These are phyloP conservation scores for Drosophila eohydei DNA, from an alignment of 2,888 invertebrate species.

Conservation along the genomic window DNA sequence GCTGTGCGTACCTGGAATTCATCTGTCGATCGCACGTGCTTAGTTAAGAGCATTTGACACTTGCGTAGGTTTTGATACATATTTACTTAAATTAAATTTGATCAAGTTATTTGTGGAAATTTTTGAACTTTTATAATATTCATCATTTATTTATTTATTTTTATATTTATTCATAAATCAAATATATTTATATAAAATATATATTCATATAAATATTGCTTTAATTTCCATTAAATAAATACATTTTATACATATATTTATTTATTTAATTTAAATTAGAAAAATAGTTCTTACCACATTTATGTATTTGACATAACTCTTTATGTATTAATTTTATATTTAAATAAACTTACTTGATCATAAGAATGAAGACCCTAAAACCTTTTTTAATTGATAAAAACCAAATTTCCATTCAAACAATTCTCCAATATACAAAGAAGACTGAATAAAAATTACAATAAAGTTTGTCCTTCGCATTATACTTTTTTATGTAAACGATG, in stretches of 20 bases:
- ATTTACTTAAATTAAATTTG: not conserved
- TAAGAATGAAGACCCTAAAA: not conserved
- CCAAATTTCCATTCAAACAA: not conserved
- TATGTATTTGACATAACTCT: too few species aligned
- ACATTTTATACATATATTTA: not conserved
- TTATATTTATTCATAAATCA: too few species aligned
- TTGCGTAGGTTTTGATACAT: not conserved
- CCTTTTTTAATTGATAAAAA: not conserved
- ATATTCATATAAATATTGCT: too few species aligned
- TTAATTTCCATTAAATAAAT: too few species aligned
- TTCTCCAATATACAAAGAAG: not conserved
- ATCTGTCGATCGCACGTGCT: conserved; percentile 57
- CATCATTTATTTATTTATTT: too few species aligned
- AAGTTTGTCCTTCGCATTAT: conserved; percentile 2
- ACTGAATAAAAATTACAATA: conserved; percentile 3
- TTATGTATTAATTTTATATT: too few species aligned
- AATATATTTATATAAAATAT: too few species aligned
- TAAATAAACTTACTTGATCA: not conserved
- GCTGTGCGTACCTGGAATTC: conserved; percentile 22
- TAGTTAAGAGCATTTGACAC: conserved; percentile 14
- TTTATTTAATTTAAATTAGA: not conserved
- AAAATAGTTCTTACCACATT: too few species aligned
- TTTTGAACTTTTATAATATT: too few species aligned
- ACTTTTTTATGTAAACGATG: conserved; percentile 1
- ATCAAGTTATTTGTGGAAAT: not conserved